Conservation (phyloP, 1,140 invertebrate genomes). For the Bombus breviceps region DNA sequence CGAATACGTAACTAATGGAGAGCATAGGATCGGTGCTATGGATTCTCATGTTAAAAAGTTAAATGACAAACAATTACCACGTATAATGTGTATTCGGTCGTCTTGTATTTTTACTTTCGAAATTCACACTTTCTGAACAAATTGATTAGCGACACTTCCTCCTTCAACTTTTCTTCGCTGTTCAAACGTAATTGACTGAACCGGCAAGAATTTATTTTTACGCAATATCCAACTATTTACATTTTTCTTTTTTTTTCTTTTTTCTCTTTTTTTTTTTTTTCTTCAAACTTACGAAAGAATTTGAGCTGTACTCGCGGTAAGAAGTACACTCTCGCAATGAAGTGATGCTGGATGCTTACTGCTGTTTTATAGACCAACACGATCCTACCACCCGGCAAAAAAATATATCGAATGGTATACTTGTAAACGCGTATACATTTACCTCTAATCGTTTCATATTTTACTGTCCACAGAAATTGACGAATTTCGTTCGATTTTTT, state of each 20-base stretch:
- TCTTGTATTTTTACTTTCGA: constrained; percentile 63
- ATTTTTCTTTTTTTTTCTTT: background rate
- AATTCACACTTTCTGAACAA: constrained; percentile 73
- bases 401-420: constrained; percentile 3
- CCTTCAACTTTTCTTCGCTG: background rate
- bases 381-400: constrained; percentile 67
- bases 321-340: constrained; percentile 61
- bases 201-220: background rate
- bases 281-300: background rate
- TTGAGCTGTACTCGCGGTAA: constrained; percentile 26
- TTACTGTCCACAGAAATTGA: background rate
- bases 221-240: background rate
- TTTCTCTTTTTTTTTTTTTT: background rate
- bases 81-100: constrained; percentile 33
- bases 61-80: constrained; percentile 34
- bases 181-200: background rate
- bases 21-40: background rate
- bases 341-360: constrained; percentile 69
- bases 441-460: background rate
- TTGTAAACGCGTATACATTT: background rate
- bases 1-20: background rate
- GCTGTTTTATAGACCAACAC: constrained; percentile 70
- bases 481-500: background rate
- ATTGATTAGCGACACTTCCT: background rate
- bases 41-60: constrained; percentile 27